These are phyloP conservation scores for Oreochromis aureus DNA, from an alignment of 2,113 vertebrate species.

Conservation along the genomic window DNA sequence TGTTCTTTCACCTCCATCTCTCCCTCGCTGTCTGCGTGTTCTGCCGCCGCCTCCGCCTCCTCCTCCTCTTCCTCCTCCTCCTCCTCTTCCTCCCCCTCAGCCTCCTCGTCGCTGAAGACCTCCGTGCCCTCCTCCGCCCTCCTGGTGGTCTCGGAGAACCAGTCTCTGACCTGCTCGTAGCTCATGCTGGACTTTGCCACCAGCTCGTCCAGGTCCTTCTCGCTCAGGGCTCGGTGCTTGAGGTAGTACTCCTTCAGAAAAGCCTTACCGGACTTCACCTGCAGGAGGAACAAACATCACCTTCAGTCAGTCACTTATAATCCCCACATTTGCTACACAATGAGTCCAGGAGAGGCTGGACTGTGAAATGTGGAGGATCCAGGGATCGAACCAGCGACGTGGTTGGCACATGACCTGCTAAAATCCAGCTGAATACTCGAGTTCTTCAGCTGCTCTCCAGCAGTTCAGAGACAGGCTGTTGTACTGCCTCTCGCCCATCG, in stretches of 20 bases:
- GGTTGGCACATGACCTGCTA: background rate
- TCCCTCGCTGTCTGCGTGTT: slow-evolving; percentile 64
- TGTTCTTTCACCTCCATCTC: slow-evolving; percentile 70
- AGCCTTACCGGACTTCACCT: slow-evolving; percentile 84
- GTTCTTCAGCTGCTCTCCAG: background rate
- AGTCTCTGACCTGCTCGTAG: slow-evolving; percentile 94
- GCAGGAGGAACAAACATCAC: background rate
- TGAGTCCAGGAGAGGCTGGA: background rate
- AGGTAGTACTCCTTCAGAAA: slow-evolving; percentile 93
- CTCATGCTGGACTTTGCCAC: slow-evolving; percentile 93
- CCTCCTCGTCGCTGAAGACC: slow-evolving; percentile 78
- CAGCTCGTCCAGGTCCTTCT: slow-evolving; percentile 91
- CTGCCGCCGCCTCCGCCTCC: slow-evolving; percentile 60
- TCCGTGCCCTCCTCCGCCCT: slow-evolving; percentile 80
- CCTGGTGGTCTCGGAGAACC: slow-evolving; percentile 82
- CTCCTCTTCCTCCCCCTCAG: background rate
- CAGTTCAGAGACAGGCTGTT: background rate
- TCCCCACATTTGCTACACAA: background rate
- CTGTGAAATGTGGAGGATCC: fast-evolving
- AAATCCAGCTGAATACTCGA: background rate
- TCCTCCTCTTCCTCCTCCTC: slow-evolving; percentile 76
- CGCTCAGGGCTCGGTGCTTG: slow-evolving; percentile 87
- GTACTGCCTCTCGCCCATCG: background rate
- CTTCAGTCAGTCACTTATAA: background rate
- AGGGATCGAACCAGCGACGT: background rate